A percentile compares a stretch with the other conserved stretches of the same genome.
Evolutionary conservation across 2,797 vertebrate genomes (phyloP).

Genomic region (Chelon labrosus): DNA sequence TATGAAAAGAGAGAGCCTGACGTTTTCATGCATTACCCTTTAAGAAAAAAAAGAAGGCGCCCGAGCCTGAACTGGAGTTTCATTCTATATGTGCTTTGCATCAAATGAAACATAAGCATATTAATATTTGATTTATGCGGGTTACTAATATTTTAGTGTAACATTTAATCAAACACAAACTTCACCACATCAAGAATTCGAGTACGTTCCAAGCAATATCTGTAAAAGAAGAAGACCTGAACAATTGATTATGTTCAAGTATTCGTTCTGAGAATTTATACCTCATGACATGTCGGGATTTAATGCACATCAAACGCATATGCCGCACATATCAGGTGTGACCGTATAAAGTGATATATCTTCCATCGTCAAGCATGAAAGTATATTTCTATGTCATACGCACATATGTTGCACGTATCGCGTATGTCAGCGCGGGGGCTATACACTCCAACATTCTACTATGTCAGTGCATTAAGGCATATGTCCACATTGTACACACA

Average conservation of each 20-base stretch:
- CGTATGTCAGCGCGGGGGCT: conserved; percentile 55
- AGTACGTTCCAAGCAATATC: conserved; percentile 15
- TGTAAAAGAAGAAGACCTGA: conserved; percentile 27
- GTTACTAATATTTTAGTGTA: neutral
- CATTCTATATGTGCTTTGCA: neutral
- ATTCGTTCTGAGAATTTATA: conserved; percentile 48
- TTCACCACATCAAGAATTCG: neutral
- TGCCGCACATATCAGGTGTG: conserved; percentile 66
- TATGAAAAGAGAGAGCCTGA: conserved; percentile 4
- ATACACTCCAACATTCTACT: conserved; percentile 70
- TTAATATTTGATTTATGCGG: conserved; percentile 1
- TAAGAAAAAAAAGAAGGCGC: conserved; percentile 8
- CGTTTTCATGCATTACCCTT: conserved; percentile 28
- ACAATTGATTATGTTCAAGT: conserved; percentile 27
- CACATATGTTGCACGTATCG: conserved; percentile 72
- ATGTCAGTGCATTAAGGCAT: conserved; percentile 73
- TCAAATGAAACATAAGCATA: neutral
- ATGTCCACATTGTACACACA: conserved; percentile 75
- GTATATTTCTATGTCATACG: conserved; percentile 67
- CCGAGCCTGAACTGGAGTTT: neutral
- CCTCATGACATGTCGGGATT: conserved; percentile 48
- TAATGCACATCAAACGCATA: conserved; percentile 61
- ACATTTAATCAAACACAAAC: conserved; percentile 8
- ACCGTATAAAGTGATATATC: conserved; percentile 60
- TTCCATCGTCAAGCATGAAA: conserved; percentile 62